A percentile compares a stretch with the other conserved stretches of the same genome.
Conservation (phyloP, 2,797 vertebrate species). For the Galagoides demidoff region DNA sequence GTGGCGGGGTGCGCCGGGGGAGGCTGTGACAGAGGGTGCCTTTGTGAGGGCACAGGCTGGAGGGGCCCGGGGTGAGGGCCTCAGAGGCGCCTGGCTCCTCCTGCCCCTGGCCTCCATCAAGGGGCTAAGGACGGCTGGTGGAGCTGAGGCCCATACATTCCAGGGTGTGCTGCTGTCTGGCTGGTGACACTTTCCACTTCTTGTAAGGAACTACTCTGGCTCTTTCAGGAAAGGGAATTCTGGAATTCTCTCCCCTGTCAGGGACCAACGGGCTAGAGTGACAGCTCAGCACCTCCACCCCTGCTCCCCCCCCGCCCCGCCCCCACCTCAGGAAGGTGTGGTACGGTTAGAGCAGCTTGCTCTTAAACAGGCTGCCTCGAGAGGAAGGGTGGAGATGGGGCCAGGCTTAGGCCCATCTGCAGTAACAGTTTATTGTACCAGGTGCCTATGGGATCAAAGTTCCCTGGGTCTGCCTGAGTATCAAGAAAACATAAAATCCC, state of each 20-base stretch:
- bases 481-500: neutral
- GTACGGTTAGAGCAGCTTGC: neutral
- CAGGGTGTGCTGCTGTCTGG: neutral
- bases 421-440: neutral
- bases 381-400: neutral
- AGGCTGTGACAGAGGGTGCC: slow-evolving; percentile 66
- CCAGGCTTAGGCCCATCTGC: neutral
- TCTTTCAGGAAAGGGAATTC: neutral
- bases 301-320: no score
- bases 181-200: neutral
- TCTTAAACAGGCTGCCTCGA: neutral
- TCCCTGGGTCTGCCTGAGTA: neutral
- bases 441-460: neutral
- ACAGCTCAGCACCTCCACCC: neutral
- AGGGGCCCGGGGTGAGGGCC: neutral
- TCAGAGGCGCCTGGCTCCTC: neutral
- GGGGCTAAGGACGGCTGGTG: neutral
- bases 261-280: neutral
- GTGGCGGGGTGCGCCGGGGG: neutral
- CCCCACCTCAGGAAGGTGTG: neutral
- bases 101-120: neutral
- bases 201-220: neutral
- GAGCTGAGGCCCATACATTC: neutral
- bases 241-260: neutral
- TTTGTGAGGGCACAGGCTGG: slow-evolving; percentile 62